Evolutionary conservation across 2,113 vertebrate species (phyloP).

Genomic region (Erinaceus europaeus): DNA sequence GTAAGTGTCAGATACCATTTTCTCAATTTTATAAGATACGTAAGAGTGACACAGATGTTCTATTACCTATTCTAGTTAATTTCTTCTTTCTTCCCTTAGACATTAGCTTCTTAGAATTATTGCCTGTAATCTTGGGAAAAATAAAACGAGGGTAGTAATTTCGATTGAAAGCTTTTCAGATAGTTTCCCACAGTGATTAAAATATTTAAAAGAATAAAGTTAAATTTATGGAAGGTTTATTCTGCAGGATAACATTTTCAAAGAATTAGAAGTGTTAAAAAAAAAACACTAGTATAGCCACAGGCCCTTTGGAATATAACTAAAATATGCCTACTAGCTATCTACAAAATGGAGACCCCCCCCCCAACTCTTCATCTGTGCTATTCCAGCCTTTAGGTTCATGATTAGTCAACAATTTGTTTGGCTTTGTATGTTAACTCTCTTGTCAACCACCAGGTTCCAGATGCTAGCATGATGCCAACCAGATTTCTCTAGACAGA

Average conservation of each 20-base stretch:
- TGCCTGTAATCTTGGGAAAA: constrained; percentile 42
- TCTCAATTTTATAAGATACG: constrained; percentile 51
- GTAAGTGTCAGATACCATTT: constrained; percentile 52
- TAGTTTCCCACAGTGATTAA: constrained; percentile 54
- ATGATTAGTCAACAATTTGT: too few species aligned
- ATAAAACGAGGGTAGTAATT: constrained; percentile 33
- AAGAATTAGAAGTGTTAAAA: too few species aligned
- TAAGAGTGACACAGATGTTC: constrained; percentile 58
- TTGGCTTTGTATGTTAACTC: too few species aligned
- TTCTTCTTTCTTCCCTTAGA: constrained; percentile 30
- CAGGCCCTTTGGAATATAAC: too few species aligned
- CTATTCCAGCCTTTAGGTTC: too few species aligned
- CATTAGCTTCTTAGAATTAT: constrained; percentile 54
- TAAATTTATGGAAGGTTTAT: constrained; percentile 28
- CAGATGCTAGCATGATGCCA: too few species aligned
- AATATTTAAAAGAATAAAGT: constrained; percentile 17
- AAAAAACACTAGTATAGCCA: too few species aligned
- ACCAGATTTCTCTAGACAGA: too few species aligned
- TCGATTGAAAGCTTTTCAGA: not conserved
- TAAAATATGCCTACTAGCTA: too few species aligned
- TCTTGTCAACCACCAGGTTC: too few species aligned
- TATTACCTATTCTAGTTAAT: constrained; percentile 62
- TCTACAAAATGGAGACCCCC: too few species aligned
- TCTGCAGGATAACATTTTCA: not conserved
- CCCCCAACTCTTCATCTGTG: too few species aligned